Evolutionary conservation across 1,140 invertebrate species (phyloP), one percentile per base, ranked within the genome.

Genomic region (Drosophila nebulosa): DNA sequence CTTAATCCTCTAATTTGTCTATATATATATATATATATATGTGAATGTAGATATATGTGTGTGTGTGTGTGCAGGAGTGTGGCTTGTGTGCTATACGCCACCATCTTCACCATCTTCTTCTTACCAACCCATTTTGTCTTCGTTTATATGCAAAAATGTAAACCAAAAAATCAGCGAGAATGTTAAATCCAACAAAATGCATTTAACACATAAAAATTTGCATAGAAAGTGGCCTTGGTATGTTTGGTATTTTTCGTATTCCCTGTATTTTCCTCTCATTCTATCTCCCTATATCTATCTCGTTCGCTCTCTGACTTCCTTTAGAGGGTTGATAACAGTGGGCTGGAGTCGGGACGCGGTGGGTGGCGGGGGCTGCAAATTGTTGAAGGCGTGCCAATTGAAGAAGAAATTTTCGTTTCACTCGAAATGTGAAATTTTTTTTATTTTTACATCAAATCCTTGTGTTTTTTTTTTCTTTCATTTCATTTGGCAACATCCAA

Each of bases 151-250:
- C 84, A 89, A 89, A 89, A 89, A 86, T 81, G 84, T 84, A 89
- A 89, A 89, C 84, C 83, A 88, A 89, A 89, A 89, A 89, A 89
- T 89, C 84, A 89, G 84, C 79, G 84, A 88, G 81, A 89, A 89
- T 89, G 83, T 89, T 89, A 89, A 89, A 89, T 89, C 84, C 85
- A 89, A 84, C 84, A 86, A 89, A 89, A 89, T 89, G 84, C 84
- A 89, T 89, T 89, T 89, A 89, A 89, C 84, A 89, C 84, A 89
- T 89, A 89, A 89, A 89, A 89, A 89, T 89, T 89, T 89, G 85
- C 84, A 89, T 89, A 89, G 84, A 89, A 89, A 89, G 85, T 89
- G 84, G 85, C 84, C 79, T 83, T 66, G 85, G 73, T 79, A 79
- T 78, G 68, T 55, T 55, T 55, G 52, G 52, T 30, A 55, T 55